Conservation (phyloP, 2,113 vertebrate species). For the Cepphus grylle region DNA sequence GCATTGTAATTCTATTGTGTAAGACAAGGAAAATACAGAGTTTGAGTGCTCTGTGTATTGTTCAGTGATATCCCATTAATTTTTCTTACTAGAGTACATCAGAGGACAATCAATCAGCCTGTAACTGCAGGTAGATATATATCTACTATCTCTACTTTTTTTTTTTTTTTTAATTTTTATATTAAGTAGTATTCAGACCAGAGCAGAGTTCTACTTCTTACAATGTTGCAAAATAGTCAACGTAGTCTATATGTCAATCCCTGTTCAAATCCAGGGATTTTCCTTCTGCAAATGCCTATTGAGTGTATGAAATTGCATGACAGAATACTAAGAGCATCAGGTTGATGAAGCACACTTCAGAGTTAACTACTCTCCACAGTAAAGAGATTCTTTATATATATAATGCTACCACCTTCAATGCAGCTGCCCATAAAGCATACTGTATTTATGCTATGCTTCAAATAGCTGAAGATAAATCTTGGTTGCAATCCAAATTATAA, state of each 20-base stretch:
- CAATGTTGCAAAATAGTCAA: neutral
- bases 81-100: neutral
- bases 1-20: neutral
- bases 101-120: neutral
- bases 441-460: neutral
- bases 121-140: neutral
- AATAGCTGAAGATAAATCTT: constrained; percentile 25
- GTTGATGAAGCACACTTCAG: neutral
- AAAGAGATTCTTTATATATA: neutral
- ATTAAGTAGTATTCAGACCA: neutral
- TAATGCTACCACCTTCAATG: neutral
- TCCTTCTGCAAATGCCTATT: neutral
- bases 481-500: constrained; percentile 28
- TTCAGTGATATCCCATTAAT: neutral
- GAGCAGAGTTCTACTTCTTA: neutral
- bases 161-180: neutral
- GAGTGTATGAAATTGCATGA: neutral
- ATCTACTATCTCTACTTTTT: neutral
- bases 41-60: neutral
- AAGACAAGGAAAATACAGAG: neutral
- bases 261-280: neutral
- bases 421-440: neutral
- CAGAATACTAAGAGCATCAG: neutral
- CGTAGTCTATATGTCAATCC: no score
- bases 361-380: neutral